Evolutionary conservation across 2,797 vertebrate genomes (phyloP).

Genomic region (Liasis olivaceus): DNA sequence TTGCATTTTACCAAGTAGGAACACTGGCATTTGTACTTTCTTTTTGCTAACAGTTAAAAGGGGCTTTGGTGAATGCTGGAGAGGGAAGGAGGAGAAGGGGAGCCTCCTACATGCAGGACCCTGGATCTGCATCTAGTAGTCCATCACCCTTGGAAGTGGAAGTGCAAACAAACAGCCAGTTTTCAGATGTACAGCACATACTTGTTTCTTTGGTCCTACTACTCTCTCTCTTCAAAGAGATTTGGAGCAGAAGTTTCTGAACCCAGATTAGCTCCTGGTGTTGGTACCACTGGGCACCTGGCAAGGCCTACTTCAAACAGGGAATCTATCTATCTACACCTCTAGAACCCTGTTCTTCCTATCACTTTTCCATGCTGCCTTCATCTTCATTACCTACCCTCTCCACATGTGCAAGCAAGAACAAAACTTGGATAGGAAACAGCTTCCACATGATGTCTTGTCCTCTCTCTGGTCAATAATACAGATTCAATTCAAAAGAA

Average conservation of each 20-base stretch:
- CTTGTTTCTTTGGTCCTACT: neutral
- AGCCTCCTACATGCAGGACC: neutral
- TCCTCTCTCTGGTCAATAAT: neutral
- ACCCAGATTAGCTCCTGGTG: neutral
- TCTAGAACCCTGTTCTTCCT: neutral
- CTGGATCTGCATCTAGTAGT: neutral
- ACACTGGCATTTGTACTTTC: neutral
- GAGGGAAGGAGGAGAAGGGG: neutral
- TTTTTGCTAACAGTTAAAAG: neutral
- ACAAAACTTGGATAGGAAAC: neutral
- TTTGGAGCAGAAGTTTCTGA: neutral
- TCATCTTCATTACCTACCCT: neutral
- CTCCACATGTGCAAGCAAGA: neutral
- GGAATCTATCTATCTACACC: too few relatives aligned
- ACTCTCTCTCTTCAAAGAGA: neutral
- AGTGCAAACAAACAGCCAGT: too few relatives aligned
- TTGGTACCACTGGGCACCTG: neutral
- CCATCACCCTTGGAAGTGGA: neutral
- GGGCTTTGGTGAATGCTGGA: neutral
- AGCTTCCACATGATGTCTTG: too few relatives aligned
- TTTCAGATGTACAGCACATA: too few relatives aligned
- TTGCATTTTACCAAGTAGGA: neutral
- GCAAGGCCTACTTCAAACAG: neutral
- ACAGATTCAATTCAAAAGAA: neutral
- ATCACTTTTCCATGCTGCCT: too few relatives aligned